Evolutionary conservation across 2,113 vertebrate species (phyloP).

Genomic region (Eulemur rufifrons): DNA sequence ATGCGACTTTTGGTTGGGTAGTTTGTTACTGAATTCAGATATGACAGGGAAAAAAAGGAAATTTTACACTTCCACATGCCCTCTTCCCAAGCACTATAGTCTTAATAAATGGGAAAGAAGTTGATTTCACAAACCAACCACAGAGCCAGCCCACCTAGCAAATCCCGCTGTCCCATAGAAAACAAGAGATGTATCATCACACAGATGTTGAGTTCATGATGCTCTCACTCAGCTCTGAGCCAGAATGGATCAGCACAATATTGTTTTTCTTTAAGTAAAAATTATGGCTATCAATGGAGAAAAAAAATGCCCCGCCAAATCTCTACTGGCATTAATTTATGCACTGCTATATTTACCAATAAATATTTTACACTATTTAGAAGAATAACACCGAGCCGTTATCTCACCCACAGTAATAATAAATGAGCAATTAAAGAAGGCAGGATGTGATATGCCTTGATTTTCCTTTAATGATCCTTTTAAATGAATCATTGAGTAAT

Average conservation of each 20-base stretch:
- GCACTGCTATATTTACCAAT: constrained; percentile 57
- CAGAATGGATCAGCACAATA: not conserved
- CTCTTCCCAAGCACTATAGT: not conserved
- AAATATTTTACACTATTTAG: constrained; percentile 80
- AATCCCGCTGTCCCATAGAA: not conserved
- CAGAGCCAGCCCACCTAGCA: not conserved
- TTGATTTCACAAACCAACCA: not conserved
- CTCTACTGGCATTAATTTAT: constrained; percentile 73
- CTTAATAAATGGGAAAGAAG: constrained; percentile 26
- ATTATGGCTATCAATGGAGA: constrained; percentile 25
- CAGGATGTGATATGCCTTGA: constrained; percentile 33
- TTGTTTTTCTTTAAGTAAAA: constrained; percentile 51
- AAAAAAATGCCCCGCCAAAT: constrained; percentile 47
- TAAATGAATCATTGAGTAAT: constrained; percentile 73
- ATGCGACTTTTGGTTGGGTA: not conserved
- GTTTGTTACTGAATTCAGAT: not conserved
- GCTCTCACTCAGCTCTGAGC: not conserved
- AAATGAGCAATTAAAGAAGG: constrained; percentile 78
- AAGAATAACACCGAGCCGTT: constrained; percentile 67
- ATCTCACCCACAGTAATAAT: constrained; percentile 75
- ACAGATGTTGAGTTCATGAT: not conserved
- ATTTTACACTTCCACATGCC: not conserved
- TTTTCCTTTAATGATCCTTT: constrained; percentile 60
- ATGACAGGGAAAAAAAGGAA: not conserved
- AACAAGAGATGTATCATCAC: not conserved